Conservation (phyloP, 2,888 invertebrate species). For the Drosophila yooni region DNA sequence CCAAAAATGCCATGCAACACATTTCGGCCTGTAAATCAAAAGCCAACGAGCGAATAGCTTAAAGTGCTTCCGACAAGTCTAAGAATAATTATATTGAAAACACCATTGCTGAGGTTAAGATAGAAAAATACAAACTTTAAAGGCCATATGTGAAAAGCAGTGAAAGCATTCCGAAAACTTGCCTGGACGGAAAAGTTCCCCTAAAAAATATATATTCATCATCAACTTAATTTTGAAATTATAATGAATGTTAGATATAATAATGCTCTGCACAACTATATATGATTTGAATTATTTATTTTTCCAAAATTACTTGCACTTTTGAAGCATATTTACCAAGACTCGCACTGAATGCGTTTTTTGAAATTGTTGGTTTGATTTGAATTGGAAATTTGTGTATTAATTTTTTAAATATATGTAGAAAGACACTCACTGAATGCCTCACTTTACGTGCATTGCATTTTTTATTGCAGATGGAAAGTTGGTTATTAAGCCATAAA, state of each 20-base stretch:
- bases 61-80: slow-evolving; percentile 40
- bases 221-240: neutral
- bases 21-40: slow-evolving; percentile 61
- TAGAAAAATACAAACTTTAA: neutral
- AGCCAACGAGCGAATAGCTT: slow-evolving; percentile 30
- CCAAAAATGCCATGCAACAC: slow-evolving; percentile 28
- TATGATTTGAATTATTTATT: too few species aligned
- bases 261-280: too few species aligned
- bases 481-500: neutral
- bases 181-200: neutral
- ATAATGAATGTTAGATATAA: neutral
- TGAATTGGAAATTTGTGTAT: neutral
- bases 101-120: neutral
- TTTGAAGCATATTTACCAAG: neutral
- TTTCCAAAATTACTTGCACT: neutral
- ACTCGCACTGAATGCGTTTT: too few species aligned
- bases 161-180: neutral
- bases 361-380: neutral
- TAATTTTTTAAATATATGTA: neutral
- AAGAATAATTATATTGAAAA: neutral
- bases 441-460: neutral
- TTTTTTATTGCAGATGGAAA: neutral
- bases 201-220: neutral
- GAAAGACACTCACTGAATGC: neutral
- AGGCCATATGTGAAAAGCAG: neutral